These are phyloP conservation scores for Lepidocolaptes lacrymiger DNA, from an alignment of 2,797 vertebrate species.

Conservation along the genomic window DNA sequence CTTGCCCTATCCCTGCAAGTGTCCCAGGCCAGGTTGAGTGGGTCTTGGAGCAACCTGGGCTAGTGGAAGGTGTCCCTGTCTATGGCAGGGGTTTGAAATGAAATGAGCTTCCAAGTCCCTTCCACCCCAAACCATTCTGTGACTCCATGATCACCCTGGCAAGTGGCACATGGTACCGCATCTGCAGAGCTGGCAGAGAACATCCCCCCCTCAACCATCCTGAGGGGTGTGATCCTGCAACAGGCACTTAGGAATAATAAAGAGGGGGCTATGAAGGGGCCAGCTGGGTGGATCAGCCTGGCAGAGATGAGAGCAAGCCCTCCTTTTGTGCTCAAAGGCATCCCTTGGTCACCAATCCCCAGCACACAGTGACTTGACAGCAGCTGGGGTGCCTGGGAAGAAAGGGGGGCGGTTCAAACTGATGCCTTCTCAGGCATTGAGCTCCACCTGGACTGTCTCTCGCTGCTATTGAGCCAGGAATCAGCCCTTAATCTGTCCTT, in stretches of 20 bases:
- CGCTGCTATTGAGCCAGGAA: neutral
- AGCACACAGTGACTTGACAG: neutral
- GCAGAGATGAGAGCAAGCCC: neutral
- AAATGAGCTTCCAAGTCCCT: neutral
- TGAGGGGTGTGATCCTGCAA: fast-evolving
- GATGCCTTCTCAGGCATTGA: neutral
- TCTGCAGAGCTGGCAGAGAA: neutral
- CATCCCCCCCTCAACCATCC: neutral
- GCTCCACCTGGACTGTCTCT: neutral
- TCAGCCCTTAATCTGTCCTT: neutral
- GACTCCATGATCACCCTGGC: too few relatives aligned
- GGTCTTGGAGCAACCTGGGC: neutral
- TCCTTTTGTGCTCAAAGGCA: neutral
- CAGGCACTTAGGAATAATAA: fast-evolving
- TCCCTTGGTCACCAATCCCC: fast-evolving
- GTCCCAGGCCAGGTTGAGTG: neutral
- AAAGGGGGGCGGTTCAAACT: neutral
- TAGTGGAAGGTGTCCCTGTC: neutral
- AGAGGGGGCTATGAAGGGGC: neutral
- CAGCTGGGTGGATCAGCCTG: neutral
- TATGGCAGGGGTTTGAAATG: fast-evolving
- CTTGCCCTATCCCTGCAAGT: neutral
- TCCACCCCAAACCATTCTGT: neutral
- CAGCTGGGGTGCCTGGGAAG: neutral
- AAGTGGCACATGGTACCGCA: fast-evolving